Evolutionary conservation across 2,797 vertebrate genomes (phyloP).

Genomic region (Stomatorhinus walkeri): DNA sequence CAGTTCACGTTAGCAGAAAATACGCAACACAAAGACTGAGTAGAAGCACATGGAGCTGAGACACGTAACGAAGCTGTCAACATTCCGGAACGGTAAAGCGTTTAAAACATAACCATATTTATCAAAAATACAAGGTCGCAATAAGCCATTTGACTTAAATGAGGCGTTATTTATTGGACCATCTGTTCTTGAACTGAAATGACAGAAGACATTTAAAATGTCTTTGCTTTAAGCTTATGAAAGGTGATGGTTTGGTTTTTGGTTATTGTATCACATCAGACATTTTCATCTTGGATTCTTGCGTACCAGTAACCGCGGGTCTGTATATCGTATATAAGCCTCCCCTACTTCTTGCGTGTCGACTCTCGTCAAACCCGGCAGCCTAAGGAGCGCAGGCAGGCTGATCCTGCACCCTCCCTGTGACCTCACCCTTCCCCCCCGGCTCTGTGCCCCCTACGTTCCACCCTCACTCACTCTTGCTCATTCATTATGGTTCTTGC

Average conservation of each 20-base stretch:
- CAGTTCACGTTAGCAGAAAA: slow-evolving; percentile 70
- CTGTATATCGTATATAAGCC: background rate
- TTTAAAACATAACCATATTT: background rate
- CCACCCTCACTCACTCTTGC: background rate
- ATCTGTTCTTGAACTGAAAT: background rate
- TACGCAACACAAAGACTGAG: slow-evolving; percentile 48
- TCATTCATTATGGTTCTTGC: background rate
- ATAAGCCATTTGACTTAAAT: background rate
- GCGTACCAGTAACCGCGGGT: background rate
- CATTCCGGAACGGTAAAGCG: slow-evolving; percentile 1
- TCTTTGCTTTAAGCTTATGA: background rate
- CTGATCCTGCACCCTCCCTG: background rate
- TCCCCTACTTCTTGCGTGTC: background rate
- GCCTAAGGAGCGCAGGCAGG: background rate
- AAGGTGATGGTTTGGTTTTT: background rate
- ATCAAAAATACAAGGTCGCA: background rate
- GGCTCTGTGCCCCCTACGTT: background rate
- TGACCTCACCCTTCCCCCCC: background rate
- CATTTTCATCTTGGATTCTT: background rate
- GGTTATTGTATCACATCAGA: background rate
- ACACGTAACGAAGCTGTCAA: slow-evolving; percentile 60
- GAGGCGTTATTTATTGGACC: background rate
- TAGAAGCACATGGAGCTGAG: slow-evolving; percentile 54
- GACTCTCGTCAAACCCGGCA: background rate
- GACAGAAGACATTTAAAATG: background rate